Conservation (phyloP, 1,140 invertebrate genomes). For the Harlomillsia oculata region DNA sequence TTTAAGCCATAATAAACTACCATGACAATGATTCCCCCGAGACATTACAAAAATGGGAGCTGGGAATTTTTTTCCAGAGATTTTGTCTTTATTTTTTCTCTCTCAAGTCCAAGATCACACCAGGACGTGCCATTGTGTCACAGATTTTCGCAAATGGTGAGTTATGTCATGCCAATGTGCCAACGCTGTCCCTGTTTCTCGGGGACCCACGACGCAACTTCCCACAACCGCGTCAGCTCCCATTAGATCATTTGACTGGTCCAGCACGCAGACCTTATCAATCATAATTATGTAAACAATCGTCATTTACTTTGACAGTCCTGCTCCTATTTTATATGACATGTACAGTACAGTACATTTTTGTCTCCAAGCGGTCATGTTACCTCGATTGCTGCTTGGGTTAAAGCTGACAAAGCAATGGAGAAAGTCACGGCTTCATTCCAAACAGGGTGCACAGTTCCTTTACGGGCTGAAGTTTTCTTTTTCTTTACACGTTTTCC, state of each 20-base stretch:
- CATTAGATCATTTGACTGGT: slow-evolving; percentile 53
- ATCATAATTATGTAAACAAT: no score
- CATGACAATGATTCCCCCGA: no score
- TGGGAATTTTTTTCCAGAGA: no score
- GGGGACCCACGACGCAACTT: slow-evolving; percentile 57
- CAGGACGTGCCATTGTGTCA: slow-evolving; percentile 76
- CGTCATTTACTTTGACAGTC: no score
- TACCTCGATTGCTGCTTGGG: slow-evolving; percentile 65
- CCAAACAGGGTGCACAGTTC: slow-evolving; percentile 82
- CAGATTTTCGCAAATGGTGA: slow-evolving; percentile 65
- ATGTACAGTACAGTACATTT: no score
- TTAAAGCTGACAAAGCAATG: slow-evolving; percentile 56
- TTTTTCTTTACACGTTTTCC: slow-evolving; percentile 84
- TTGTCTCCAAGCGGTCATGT: no score
- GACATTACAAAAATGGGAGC: no score
- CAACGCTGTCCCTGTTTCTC: slow-evolving; percentile 47
- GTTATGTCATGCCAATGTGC: slow-evolving; percentile 73
- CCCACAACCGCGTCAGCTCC: slow-evolving; percentile 56
- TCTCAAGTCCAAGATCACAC: no score
- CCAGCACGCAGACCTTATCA: slow-evolving; percentile 53
- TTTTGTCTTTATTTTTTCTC: no score
- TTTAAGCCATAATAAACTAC: no score
- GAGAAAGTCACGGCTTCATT: slow-evolving; percentile 89
- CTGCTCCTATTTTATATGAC: no score
- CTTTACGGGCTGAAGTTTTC: slow-evolving; percentile 73